Conservation (phyloP, 1,140 invertebrate species). For the Micrasema minimum region DNA sequence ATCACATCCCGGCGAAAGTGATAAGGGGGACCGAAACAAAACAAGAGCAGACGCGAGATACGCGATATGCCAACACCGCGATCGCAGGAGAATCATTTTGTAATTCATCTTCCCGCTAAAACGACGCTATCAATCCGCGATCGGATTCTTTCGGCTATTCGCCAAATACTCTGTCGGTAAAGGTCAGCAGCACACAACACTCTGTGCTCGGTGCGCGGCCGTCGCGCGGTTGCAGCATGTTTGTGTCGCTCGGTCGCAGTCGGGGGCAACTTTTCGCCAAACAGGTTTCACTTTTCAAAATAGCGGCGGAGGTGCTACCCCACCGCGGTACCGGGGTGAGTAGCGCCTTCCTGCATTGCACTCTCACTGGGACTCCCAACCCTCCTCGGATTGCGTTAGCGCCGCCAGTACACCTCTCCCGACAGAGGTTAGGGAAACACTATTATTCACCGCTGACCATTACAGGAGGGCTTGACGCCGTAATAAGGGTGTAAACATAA, state of each 20-base stretch:
- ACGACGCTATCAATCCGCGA: conserved; percentile 30
- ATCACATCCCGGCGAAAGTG: conserved; percentile 14
- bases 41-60: neutral
- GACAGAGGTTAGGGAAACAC: no score
- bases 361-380: no score
- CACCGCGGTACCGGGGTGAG: neutral
- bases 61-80: conserved; percentile 4
- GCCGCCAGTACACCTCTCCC: no score
- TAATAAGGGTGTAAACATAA: no score
- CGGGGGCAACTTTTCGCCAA: conserved; percentile 32
- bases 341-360: neutral
- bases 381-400: no score
- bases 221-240: neutral
- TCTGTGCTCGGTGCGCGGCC: neutral
- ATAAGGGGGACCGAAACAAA: conserved; percentile 6
- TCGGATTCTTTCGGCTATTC: conserved; percentile 35
- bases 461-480: no score
- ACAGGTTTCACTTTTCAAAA: conserved; percentile 37
- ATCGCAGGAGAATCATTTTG: conserved; percentile 5
- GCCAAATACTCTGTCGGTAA: conserved; percentile 16
- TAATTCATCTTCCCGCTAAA: conserved; percentile 35
- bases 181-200: conserved; percentile 12
- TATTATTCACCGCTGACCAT: no score
- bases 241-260: conserved; percentile 1
- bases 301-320: conserved; percentile 2